phyloP scores from a whole-genome alignment of 92 coral and sea anemone species.

The Galaxea fascicularis region DNA sequence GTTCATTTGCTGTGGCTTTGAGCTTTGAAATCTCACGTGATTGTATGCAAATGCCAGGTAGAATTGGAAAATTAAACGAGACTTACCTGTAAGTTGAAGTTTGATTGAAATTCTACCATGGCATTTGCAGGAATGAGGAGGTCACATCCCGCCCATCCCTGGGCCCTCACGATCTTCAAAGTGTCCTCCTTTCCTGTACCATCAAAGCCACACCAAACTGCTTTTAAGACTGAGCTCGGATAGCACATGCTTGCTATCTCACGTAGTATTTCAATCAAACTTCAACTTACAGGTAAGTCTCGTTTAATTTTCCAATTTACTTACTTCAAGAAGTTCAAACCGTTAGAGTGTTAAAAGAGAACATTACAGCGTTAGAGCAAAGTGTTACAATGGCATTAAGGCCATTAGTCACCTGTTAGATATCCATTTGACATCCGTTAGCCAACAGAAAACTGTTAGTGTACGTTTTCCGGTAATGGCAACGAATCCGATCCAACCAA shows the following conservation, averaged over 20 bases:
- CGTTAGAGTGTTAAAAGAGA: not conserved
- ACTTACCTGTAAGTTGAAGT: too few species aligned
- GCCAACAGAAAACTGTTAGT: too few species aligned
- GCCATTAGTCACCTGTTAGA: too few species aligned
- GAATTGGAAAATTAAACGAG: too few species aligned
- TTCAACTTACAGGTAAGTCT: too few species aligned
- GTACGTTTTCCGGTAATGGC: too few species aligned
- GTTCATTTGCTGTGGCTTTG: slow-evolving; percentile 43
- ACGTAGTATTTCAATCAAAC: slow-evolving; percentile 78
- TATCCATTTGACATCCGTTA: too few species aligned
- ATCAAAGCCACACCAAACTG: slow-evolving; percentile 9
- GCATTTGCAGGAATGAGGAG: slow-evolving; percentile 75
- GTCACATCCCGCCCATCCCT: slow-evolving; percentile 59
- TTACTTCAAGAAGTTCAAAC: slow-evolving; percentile 18
- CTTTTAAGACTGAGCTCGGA: slow-evolving; percentile 63
- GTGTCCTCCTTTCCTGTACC: not conserved
- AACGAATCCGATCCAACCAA: too few species aligned
- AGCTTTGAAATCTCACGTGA: slow-evolving; percentile 83
- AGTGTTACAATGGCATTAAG: too few species aligned
- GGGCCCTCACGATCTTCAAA: not conserved
- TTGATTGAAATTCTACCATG: slow-evolving; percentile 79
- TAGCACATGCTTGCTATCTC: slow-evolving; percentile 66
- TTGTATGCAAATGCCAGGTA: slow-evolving; percentile 68
- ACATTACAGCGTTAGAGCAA: too few species aligned
- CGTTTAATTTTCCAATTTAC: too few species aligned